A percentile compares a stretch with the other conserved stretches of the same genome.
Conservation (phyloP, 1,140 invertebrate species). For the Aphis craccivora region DNA sequence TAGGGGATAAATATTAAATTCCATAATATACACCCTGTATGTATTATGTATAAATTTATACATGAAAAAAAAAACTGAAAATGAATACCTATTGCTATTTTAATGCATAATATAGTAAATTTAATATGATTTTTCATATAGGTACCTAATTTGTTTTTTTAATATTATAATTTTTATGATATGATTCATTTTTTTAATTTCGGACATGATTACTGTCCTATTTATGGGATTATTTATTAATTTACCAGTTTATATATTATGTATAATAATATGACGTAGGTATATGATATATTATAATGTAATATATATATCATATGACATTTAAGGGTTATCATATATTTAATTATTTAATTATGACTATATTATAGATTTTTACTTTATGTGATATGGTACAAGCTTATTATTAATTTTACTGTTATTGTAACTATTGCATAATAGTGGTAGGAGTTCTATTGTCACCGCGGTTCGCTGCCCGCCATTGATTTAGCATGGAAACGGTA, state of each 20-base stretch:
- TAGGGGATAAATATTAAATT: too few species aligned
- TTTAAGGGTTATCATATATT: not conserved
- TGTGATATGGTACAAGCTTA: not conserved
- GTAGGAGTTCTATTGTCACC: not conserved
- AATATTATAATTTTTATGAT: too few species aligned
- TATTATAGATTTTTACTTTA: not conserved
- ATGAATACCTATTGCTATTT: too few species aligned
- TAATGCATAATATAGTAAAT: too few species aligned
- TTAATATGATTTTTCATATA: too few species aligned
- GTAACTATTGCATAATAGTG: not conserved
- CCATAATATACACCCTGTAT: too few species aligned
- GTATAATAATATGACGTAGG: not conserved
- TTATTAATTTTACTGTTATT: not conserved
- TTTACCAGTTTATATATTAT: not conserved
- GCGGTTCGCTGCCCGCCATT: not conserved
- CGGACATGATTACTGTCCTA: too few species aligned
- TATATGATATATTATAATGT: not conserved
- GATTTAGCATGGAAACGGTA: not conserved
- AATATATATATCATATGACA: not conserved
- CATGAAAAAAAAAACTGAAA: too few species aligned
- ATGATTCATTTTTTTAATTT: too few species aligned
- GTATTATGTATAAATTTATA: too few species aligned
- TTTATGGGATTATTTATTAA: too few species aligned
- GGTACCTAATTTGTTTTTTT: too few species aligned
- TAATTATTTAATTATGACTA: constrained; percentile 5